Conservation (phyloP, 2,888 invertebrate species). For the Cerceris rybyensis region DNA sequence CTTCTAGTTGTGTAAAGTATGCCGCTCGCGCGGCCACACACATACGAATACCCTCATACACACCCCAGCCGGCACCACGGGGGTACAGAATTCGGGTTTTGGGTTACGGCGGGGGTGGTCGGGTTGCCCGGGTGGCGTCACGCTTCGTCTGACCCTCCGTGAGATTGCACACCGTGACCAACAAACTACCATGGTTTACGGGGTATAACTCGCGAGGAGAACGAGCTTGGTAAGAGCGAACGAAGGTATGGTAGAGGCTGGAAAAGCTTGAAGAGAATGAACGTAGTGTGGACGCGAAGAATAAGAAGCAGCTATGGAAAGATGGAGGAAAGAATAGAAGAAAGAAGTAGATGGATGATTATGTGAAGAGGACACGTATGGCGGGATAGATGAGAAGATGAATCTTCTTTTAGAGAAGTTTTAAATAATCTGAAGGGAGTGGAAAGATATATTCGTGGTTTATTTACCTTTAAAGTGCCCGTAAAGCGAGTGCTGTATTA, state of each 20-base stretch:
- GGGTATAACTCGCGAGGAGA: conserved; percentile 66
- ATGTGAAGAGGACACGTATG: background rate
- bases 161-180: conserved; percentile 75
- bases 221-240: conserved; percentile 26
- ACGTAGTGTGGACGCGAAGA: conserved; percentile 16
- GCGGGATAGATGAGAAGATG: background rate
- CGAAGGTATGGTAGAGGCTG: conserved; percentile 4
- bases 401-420: background rate
- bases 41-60: background rate
- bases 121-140: conserved; percentile 60
- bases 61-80: background rate
- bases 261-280: conserved; percentile 18
- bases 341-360: background rate
- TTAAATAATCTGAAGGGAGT: background rate
- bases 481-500: conserved; percentile 19
- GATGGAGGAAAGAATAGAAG: conserved; percentile 4
- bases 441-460: background rate
- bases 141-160: conserved; percentile 71
- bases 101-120: conserved; percentile 20
- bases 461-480: background rate
- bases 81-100: conserved; percentile 33
- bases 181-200: conserved; percentile 76
- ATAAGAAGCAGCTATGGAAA: conserved; percentile 8
- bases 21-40: background rate
- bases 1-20: conserved; percentile 27